These are phyloP conservation scores for Alloscopus bannaensis DNA, from an alignment of 2,888 invertebrate genomes.

Conservation along the genomic window DNA sequence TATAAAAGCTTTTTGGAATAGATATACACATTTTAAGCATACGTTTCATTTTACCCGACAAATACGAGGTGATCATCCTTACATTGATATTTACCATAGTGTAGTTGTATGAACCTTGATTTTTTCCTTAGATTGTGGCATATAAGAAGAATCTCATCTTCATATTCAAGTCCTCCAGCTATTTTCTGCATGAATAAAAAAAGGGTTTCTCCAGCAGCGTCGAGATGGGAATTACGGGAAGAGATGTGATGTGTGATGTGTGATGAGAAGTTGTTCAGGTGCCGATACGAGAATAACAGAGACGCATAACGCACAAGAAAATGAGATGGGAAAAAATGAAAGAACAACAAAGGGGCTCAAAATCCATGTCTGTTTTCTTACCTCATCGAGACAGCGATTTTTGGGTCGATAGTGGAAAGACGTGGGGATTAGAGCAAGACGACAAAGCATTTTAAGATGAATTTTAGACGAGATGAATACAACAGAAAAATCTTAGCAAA, in stretches of 20 bases:
- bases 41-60: too few species aligned
- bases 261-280: conserved; percentile 20
- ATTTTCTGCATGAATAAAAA: conserved; percentile 34
- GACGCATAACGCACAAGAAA: not conserved
- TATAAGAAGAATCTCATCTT: conserved; percentile 33
- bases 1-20: too few species aligned
- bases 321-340: not conserved
- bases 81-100: not conserved
- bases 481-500: too few species aligned
- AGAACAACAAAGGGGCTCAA: conserved; percentile 26
- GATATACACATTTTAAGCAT: too few species aligned
- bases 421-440: too few species aligned
- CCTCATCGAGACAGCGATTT: too few species aligned
- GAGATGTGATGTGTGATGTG: conserved; percentile 3
- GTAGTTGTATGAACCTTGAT: not conserved
- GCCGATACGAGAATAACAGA: conserved; percentile 15
- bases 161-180: conserved; percentile 41
- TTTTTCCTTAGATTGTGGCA: too few species aligned
- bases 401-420: conserved; percentile 7
- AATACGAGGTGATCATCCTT: too few species aligned
- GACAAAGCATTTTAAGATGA: too few species aligned
- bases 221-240: not conserved
- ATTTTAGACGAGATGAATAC: too few species aligned
- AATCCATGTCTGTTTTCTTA: too few species aligned
- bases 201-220: conserved; percentile 11